Evolutionary conservation across 2,113 vertebrate species (phyloP).

Genomic region (rabbit (Oryctolagus cuniculus)): mOryCun1.1 NC_091435.1:133614001-133614500

Average conservation of each 20-base stretch:
- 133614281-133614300: neutral
- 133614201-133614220: neutral
- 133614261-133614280: neutral
- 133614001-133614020: neutral
- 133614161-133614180: neutral
- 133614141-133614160: neutral
- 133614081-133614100: neutral
- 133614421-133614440: neutral
- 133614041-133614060: neutral
- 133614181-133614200: neutral
- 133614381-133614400: neutral
- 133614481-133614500: neutral
- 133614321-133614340: neutral
- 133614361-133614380: neutral
- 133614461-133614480: neutral
- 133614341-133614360: neutral
- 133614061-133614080: neutral
- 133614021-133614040: neutral
- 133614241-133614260: neutral
- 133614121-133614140: too few relatives aligned
- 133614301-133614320: neutral
- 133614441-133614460: neutral
- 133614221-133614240: neutral
- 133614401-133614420: neutral
- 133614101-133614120: too few relatives aligned